Evolutionary conservation across 2,888 invertebrate species (phyloP).

Genomic region (Palloptera scutellata): DNA sequence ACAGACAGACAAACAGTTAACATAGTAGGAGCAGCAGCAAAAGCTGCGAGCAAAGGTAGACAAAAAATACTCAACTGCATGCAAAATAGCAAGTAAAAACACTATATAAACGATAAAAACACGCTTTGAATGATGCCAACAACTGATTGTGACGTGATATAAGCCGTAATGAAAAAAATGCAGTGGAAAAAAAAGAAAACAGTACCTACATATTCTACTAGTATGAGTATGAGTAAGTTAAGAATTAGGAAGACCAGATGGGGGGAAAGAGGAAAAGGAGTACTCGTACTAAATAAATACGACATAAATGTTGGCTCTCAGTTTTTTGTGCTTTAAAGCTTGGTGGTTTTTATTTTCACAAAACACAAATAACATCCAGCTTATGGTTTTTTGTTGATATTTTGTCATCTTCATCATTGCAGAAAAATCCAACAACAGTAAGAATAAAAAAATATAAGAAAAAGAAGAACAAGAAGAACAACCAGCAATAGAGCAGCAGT

Average conservation of each 20-base stretch:
- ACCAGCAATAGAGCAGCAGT: no score
- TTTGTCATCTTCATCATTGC: no score
- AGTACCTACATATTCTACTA: constrained; percentile 20
- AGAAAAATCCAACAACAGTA: no score
- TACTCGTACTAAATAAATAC: not conserved
- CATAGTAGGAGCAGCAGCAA: constrained; percentile 24
- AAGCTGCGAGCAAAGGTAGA: constrained; percentile 37
- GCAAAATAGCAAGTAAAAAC: constrained; percentile 25
- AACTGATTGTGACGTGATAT: constrained; percentile 61
- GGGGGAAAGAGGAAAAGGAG: not conserved
- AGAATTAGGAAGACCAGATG: not conserved
- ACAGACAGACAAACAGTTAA: constrained; percentile 8
- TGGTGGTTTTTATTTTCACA: constrained; percentile 25
- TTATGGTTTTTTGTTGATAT: no score
- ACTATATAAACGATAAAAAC: constrained; percentile 44
- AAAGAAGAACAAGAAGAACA: no score
- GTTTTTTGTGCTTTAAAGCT: constrained; percentile 13
- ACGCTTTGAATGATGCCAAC: constrained; percentile 51
- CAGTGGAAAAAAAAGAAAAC: constrained; percentile 28
- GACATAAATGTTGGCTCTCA: no score
- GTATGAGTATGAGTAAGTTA: not conserved
- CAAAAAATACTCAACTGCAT: constrained; percentile 45
- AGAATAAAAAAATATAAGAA: no score
- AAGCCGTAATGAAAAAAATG: constrained; percentile 59
- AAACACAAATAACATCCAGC: constrained; percentile 7